Percentiles rank a stretch among this genome's conserved stretches.
Conservation (phyloP, 2,797 vertebrate genomes). For the Poeciliopsis turneri region DNA sequence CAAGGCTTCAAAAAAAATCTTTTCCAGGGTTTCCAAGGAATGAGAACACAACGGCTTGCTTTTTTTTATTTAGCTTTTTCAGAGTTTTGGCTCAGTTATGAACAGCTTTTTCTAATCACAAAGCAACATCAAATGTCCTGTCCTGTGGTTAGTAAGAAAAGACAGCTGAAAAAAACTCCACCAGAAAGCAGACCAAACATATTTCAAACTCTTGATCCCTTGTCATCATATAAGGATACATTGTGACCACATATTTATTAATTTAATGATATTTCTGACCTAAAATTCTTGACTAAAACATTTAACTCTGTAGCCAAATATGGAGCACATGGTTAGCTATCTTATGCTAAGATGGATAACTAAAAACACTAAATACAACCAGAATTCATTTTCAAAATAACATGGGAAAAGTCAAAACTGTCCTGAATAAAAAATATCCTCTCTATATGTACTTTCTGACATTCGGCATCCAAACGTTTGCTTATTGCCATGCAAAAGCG, state of each 20-base stretch:
- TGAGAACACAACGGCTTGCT: neutral
- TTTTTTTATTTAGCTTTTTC: neutral
- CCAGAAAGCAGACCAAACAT: neutral
- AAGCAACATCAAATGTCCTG: neutral
- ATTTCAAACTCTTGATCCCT: neutral
- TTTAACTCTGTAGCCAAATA: neutral
- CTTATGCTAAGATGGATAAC: neutral
- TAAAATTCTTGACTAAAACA: neutral
- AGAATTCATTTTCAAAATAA: neutral
- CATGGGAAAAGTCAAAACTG: neutral
- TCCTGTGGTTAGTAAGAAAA: neutral
- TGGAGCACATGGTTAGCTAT: neutral
- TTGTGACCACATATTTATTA: neutral
- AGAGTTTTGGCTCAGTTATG: neutral
- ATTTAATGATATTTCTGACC: neutral
- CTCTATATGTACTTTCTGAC: conserved; percentile 45
- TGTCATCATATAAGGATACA: neutral
- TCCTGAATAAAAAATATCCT: neutral
- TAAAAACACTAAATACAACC: neutral
- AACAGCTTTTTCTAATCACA: neutral
- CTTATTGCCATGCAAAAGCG: conserved; percentile 33
- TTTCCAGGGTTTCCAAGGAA: neutral
- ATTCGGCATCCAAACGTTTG: conserved; percentile 40
- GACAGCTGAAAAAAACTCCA: neutral
- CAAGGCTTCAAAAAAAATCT: neutral